Percentiles rank a stretch among this genome's conserved stretches.
Evolutionary conservation across 2,797 vertebrate species (phyloP).

Genomic region (Sphenopsis melanotis): DNA sequence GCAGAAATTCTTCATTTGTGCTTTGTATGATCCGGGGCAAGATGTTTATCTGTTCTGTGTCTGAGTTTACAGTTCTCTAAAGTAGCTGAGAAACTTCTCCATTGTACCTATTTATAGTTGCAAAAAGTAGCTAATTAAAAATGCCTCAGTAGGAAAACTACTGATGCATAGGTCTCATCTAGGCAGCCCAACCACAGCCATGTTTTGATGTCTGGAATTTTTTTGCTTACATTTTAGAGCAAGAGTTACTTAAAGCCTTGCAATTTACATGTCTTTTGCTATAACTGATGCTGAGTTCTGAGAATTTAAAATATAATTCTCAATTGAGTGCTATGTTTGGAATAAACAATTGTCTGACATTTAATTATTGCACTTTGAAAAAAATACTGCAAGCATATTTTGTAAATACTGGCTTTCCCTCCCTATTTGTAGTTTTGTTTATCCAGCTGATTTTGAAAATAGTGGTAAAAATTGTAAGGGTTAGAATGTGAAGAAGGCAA

Average conservation of each 20-base stretch:
- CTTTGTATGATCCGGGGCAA: not conserved
- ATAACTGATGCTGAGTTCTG: not conserved
- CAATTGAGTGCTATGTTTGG: not conserved
- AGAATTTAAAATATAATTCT: not conserved
- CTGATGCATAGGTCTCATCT: not conserved
- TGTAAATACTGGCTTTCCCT: not conserved
- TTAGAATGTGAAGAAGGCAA: not conserved
- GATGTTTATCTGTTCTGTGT: not conserved
- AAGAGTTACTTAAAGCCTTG: not conserved
- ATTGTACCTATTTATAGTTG: not conserved
- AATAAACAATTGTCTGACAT: not conserved
- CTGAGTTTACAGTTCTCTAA: not conserved
- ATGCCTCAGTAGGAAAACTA: not conserved
- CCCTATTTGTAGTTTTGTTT: not conserved
- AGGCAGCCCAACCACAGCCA: not conserved
- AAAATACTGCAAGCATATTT: not conserved
- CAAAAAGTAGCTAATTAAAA: not conserved
- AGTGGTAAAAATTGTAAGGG: not conserved
- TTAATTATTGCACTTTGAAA: not conserved
- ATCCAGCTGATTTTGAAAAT: not conserved
- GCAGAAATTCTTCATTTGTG: not conserved
- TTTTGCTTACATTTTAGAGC: not conserved
- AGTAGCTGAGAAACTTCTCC: not conserved
- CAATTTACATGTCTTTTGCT: not conserved
- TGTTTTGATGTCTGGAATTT: not conserved